Conservation (phyloP, 1,140 invertebrate species). For the Mamestra configurata region DNA sequence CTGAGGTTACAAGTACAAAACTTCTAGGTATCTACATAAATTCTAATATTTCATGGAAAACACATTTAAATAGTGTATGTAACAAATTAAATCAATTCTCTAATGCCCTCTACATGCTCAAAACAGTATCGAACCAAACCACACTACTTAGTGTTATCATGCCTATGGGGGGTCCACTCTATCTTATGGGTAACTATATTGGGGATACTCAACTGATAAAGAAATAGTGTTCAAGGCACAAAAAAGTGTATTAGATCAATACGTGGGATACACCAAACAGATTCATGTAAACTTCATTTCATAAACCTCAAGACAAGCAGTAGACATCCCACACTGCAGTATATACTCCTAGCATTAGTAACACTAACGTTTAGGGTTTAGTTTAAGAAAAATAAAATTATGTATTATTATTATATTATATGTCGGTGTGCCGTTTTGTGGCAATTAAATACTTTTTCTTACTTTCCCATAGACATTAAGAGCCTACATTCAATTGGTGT, state of each 20-base stretch:
- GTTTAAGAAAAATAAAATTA: too few relatives aligned
- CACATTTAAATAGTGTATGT: too few relatives aligned
- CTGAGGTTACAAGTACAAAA: background rate
- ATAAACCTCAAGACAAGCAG: too few relatives aligned
- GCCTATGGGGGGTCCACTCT: background rate
- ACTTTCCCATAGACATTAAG: too few relatives aligned
- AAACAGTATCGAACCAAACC: background rate
- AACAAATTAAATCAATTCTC: slow-evolving; percentile 40
- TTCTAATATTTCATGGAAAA: slow-evolving; percentile 8
- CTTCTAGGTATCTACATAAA: background rate
- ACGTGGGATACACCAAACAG: too few relatives aligned
- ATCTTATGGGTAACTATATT: slow-evolving; percentile 4
- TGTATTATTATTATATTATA: too few relatives aligned
- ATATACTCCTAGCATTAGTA: too few relatives aligned
- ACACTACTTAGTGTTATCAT: background rate
- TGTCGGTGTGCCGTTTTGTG: too few relatives aligned
- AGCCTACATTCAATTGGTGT: too few relatives aligned
- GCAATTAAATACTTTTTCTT: too few relatives aligned
- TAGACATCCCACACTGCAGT: too few relatives aligned
- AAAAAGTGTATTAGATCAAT: slow-evolving; percentile 19
- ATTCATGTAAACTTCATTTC: slow-evolving; percentile 19
- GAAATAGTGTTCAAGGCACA: slow-evolving; percentile 15
- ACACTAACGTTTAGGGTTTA: too few relatives aligned
- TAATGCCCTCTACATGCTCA: background rate
- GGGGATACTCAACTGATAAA: slow-evolving; percentile 15